phyloP scores from a whole-genome alignment of 2,797 vertebrate species.

The Gastrophryne carolinensis region DNA sequence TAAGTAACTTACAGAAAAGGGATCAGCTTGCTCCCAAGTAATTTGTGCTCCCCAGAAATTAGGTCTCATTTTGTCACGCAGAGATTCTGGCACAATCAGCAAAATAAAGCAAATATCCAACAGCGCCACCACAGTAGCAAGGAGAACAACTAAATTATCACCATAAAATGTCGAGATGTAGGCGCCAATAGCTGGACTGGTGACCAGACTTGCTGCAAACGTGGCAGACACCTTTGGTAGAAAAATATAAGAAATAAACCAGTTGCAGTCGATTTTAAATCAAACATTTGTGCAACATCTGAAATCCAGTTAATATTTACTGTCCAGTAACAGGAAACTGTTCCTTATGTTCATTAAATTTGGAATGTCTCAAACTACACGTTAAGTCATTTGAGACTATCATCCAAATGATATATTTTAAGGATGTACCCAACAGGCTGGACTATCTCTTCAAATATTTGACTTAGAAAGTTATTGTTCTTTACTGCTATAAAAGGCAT shows the following conservation, averaged over 20 bases:
- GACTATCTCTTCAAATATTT: too few species aligned
- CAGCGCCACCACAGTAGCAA: constrained; percentile 84
- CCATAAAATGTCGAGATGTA: constrained; percentile 85
- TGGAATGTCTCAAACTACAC: too few species aligned
- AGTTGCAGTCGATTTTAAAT: too few species aligned
- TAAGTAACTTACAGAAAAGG: constrained; percentile 78
- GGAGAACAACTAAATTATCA: constrained; percentile 83
- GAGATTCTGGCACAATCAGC: constrained; percentile 87
- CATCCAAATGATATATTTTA: too few species aligned
- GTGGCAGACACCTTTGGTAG: constrained; percentile 84
- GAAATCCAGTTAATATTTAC: too few species aligned
- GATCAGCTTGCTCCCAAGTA: constrained; percentile 92
- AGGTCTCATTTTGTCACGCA: constrained; percentile 88
- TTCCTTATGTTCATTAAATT: too few species aligned
- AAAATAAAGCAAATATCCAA: constrained; percentile 90
- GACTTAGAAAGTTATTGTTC: too few species aligned
- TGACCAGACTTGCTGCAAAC: constrained; percentile 91
- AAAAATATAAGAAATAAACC: not conserved
- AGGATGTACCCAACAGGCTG: too few species aligned
- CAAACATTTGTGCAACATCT: too few species aligned
- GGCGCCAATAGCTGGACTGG: constrained; percentile 89
- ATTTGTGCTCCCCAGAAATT: constrained; percentile 84
- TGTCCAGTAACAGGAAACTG: too few species aligned
- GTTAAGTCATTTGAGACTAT: too few species aligned
- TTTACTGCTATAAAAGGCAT: too few species aligned